Conservation (phyloP, 2,113 vertebrate genomes). For the Cryptotis parvus region DNA sequence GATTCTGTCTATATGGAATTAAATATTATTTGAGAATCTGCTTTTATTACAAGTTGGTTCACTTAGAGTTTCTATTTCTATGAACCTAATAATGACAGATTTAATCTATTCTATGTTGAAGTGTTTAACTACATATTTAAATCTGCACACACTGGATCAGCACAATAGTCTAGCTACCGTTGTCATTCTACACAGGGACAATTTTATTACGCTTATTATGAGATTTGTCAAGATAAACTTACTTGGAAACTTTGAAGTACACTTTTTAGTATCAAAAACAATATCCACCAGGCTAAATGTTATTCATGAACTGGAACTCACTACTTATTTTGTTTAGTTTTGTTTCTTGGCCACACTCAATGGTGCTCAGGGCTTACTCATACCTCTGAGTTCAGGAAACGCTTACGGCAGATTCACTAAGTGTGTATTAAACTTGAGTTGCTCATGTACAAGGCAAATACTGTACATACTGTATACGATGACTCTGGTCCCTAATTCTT, state of each 20-base stretch:
- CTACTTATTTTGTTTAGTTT: too few species aligned
- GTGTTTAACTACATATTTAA: not conserved
- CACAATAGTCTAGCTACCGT: not conserved
- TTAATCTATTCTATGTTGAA: too few species aligned
- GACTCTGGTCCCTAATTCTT: not conserved
- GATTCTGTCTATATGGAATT: not conserved
- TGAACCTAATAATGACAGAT: not conserved
- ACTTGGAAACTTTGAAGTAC: not conserved
- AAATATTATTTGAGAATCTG: not conserved
- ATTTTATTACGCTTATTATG: not conserved
- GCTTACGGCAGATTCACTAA: too few species aligned
- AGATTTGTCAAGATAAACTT: not conserved
- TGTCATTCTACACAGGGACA: not conserved
- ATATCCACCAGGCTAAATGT: not conserved
- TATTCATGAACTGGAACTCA: not conserved
- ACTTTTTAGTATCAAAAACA: not conserved
- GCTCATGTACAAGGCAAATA: too few species aligned
- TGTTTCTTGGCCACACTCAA: too few species aligned
- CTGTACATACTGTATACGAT: too few species aligned
- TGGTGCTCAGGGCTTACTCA: too few species aligned
- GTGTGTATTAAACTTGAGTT: too few species aligned
- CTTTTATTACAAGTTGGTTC: not conserved
- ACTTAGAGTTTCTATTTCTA: not conserved
- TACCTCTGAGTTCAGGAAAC: too few species aligned
- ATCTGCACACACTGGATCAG: not conserved